Percentiles rank a stretch among this genome's conserved stretches.
Conservation (phyloP, 1,140 invertebrate genomes). For the Drosophila paulistorum region DNA sequence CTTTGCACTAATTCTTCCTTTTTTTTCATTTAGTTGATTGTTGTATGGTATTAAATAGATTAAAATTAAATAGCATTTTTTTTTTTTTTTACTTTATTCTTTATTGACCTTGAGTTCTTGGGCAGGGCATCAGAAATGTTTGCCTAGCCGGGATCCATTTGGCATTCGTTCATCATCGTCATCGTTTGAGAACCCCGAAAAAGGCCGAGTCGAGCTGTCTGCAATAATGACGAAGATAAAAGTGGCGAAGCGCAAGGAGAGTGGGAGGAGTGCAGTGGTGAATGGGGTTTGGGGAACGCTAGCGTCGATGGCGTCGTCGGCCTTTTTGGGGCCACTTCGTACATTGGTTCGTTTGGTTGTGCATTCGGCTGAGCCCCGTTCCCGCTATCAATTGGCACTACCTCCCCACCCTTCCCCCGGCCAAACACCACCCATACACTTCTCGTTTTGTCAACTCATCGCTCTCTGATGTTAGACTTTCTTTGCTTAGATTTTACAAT, state of each 20-base stretch:
- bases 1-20: too few relatives aligned
- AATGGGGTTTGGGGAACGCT: not conserved
- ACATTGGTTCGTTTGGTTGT: not conserved
- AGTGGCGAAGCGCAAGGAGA: not conserved
- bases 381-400: not conserved
- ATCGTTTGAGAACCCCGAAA: slow-evolving; percentile 21
- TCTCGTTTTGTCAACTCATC: not conserved
- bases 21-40: too few relatives aligned
- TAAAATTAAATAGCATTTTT: too few relatives aligned
- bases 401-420: not conserved
- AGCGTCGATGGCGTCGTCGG: not conserved
- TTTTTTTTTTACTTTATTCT: too few relatives aligned
- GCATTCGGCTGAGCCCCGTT: slow-evolving; percentile 25
- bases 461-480: not conserved
- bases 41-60: too few relatives aligned
- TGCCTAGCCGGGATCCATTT: slow-evolving; percentile 23
- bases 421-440: not conserved
- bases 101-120: slow-evolving; percentile 52
- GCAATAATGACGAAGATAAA: slow-evolving; percentile 33
- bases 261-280: not conserved
- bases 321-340: slow-evolving; percentile 8
- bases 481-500: slow-evolving; percentile 46
- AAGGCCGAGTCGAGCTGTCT: slow-evolving; percentile 61
- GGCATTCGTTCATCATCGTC: slow-evolving; percentile 21
- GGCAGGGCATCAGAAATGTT: slow-evolving; percentile 38